Evolutionary conservation across 2,113 vertebrate genomes (phyloP).

Genomic region (Pseudopodoces humilis): DNA sequence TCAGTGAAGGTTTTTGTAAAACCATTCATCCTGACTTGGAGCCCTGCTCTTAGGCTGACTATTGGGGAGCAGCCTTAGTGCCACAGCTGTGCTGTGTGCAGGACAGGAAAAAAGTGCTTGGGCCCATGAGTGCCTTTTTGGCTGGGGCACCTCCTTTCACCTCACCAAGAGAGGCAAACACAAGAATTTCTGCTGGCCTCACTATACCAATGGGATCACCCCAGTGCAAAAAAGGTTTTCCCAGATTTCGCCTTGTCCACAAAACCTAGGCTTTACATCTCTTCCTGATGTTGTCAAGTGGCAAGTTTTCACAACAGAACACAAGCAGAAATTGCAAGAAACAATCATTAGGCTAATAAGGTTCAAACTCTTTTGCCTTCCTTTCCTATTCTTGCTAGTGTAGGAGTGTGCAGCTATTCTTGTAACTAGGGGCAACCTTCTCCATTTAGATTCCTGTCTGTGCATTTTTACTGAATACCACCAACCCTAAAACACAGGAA

Average conservation of each 20-base stretch:
- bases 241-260: not conserved
- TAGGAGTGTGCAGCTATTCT: not conserved
- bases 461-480: not conserved
- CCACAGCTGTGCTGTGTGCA: not conserved
- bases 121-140: accelerated
- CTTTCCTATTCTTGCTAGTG: not conserved
- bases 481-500: not conserved
- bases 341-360: not conserved
- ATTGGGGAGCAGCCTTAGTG: not conserved
- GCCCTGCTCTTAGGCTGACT: not conserved
- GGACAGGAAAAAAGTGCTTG: not conserved
- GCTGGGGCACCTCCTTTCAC: not conserved
- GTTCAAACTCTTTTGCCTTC: not conserved
- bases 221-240: not conserved
- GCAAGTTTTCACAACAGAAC: not conserved
- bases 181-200: not conserved
- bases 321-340: not conserved
- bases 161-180: not conserved
- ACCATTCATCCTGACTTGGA: not conserved
- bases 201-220: not conserved
- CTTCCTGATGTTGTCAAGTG: not conserved
- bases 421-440: not conserved
- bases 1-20: not conserved
- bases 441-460: not conserved
- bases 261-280: not conserved